These are phyloP conservation scores for Trissoscelio sp. DNA, from an alignment of 2,888 invertebrate genomes.

Conservation along the genomic window DNA sequence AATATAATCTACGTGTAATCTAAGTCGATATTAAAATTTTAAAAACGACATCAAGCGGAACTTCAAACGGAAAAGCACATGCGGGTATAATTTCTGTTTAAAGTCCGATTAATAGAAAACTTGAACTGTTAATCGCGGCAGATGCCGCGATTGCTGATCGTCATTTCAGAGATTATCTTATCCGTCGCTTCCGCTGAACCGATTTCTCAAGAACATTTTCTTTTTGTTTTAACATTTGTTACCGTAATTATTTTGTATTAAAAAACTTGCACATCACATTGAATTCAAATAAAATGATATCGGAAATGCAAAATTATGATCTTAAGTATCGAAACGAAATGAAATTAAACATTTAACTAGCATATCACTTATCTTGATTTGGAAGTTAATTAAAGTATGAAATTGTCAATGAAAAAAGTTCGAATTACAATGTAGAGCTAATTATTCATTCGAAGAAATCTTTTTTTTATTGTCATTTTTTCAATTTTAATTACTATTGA, in stretches of 20 bases:
- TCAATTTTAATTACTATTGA: conserved; percentile 54
- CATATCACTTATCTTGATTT: conserved; percentile 9
- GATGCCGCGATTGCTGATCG: conserved; percentile 50
- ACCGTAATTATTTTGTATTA: conserved; percentile 9
- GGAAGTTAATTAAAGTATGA: conserved; percentile 36
- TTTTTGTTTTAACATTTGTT: not conserved
- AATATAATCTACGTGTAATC: conserved; percentile 19
- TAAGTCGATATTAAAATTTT: too few relatives aligned
- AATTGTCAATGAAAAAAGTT: conserved; percentile 9
- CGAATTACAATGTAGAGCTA: conserved; percentile 17
- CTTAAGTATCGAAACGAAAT: conserved; percentile 19
- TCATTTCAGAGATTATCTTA: conserved; percentile 62
- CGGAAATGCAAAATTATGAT: conserved; percentile 16
- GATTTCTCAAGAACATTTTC: conserved; percentile 7
- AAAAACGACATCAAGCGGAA: conserved; percentile 42
- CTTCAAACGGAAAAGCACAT: conserved; percentile 30
- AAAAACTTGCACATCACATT: not conserved
- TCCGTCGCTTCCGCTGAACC: conserved; percentile 48
- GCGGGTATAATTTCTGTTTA: conserved; percentile 57
- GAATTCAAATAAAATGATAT: not conserved
- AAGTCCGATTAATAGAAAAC: conserved; percentile 57
- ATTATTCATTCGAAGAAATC: conserved; percentile 36
- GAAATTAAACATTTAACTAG: conserved; percentile 22
- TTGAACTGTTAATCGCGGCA: conserved; percentile 51
- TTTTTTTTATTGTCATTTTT: conserved; percentile 14